phyloP scores from a whole-genome alignment of 2,797 vertebrate genomes.

The Delichon dasypus region DNA sequence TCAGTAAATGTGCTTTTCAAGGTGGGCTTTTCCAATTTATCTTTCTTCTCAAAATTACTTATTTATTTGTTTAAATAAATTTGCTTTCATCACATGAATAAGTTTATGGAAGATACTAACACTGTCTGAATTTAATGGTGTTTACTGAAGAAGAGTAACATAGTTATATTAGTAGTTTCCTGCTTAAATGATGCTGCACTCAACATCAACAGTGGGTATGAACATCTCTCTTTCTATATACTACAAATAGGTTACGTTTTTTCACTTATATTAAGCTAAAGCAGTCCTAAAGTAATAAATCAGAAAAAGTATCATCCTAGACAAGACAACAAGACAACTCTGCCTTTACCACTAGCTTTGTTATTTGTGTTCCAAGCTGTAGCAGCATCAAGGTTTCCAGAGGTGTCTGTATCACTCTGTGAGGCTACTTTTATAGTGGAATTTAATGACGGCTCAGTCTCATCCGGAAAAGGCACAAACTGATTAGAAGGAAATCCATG shows the following conservation, averaged over 20 bases:
- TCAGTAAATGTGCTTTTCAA: neutral
- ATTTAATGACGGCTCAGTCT: slow-evolving; percentile 80
- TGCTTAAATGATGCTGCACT: neutral
- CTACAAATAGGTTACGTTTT: accelerated
- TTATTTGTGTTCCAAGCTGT: slow-evolving; percentile 75
- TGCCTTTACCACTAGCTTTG: slow-evolving; percentile 81
- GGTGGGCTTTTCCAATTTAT: neutral
- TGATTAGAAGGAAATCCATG: slow-evolving; percentile 89
- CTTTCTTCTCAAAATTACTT: neutral
- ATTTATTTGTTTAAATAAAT: neutral
- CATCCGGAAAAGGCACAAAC: slow-evolving; percentile 86
- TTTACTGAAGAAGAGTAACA: neutral
- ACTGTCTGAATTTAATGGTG: neutral
- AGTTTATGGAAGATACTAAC: neutral
- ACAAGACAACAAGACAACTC: neutral
- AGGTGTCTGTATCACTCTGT: slow-evolving; percentile 61
- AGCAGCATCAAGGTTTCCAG: slow-evolving; percentile 70
- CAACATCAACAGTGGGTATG: neutral
- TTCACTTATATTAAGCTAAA: neutral
- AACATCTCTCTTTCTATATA: neutral
- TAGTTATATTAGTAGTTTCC: neutral
- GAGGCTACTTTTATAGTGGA: slow-evolving; percentile 85
- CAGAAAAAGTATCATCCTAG: neutral
- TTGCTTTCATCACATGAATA: neutral
- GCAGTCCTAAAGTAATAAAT: neutral